Evolutionary conservation across 2,888 invertebrate genomes (phyloP), one percentile per base, ranked within the genome.

Genomic region (Phortica okadai): DNA sequence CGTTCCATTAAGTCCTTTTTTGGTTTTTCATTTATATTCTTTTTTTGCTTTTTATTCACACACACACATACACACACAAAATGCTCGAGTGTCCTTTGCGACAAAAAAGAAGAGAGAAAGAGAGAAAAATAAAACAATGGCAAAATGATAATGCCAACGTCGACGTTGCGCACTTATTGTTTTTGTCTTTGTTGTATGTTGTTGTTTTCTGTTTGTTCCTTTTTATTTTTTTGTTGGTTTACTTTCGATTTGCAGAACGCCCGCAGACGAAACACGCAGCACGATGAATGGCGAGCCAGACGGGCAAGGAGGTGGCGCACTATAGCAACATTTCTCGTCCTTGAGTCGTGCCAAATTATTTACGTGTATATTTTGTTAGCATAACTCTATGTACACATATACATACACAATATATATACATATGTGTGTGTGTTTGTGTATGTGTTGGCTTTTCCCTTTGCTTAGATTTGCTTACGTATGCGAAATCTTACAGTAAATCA

Each of bases 401-500:
- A 33, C 33, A 33, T 33, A 33, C 33, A 33, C 33, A 33, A 33
- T 33, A n/a, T 14, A 14, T 14, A 6, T 42, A 11, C 41, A 42
- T 67, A 42, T 44, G n/a, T 67, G 44, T 42, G 11, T 67, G 33
- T 67, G 42, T 62, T 54, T 10, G n/a, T 54, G 1, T 54, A 5
- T 11, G 42, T 66, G 42, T 66, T 8, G 8, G n/a, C 42, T 14
- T 66, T 66, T 66, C 33, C 11, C 41, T 70, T 70, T 10, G 14
- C 50, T 50, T 42, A 16, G 67, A 14, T 67, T 8, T 45, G n/a
- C 16, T n/a, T 67, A 44, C 42, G 42, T 67, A 44, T 67, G 67
- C 54, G 50, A 70, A 50, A 70, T 70, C 70, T 21, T 21, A 70
- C 25, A 70, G 50, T 70, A 70, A 70, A 70, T 70, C 70, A 70